Evolutionary conservation across 2,888 invertebrate genomes (phyloP).

Genomic region (Cephalotes varians): DNA sequence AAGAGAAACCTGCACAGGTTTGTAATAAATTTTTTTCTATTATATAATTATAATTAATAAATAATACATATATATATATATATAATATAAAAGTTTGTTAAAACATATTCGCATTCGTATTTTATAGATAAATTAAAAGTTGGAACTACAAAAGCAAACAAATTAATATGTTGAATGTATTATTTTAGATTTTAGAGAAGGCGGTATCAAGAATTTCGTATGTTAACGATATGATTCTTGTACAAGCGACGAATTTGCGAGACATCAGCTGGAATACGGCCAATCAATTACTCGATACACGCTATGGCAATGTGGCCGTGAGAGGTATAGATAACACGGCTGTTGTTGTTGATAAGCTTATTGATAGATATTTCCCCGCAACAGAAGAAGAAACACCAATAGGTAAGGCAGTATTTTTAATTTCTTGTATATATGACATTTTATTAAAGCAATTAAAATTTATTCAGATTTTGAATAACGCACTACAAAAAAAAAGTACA

Average conservation of each 20-base stretch:
- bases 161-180: background rate
- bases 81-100: too few species aligned
- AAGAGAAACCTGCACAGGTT: conserved; percentile 87
- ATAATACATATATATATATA: too few species aligned
- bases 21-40: conserved; percentile 47
- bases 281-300: conserved; percentile 90
- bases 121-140: background rate
- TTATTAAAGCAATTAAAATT: background rate
- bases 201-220: conserved; percentile 85
- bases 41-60: background rate
- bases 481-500: background rate
- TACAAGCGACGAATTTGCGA: conserved; percentile 89
- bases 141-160: background rate
- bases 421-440: background rate
- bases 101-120: background rate
- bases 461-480: background rate
- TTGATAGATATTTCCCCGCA: conserved; percentile 91
- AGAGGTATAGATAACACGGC: conserved; percentile 90
- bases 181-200: conserved; percentile 80
- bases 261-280: conserved; percentile 91
- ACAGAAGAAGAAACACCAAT: conserved; percentile 59
- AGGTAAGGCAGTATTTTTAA: conserved; percentile 60
- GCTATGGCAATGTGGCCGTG: conserved; percentile 90
- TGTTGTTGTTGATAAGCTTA: conserved; percentile 89
- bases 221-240: conserved; percentile 87